A percentile compares a stretch with the other conserved stretches of the same genome.
These are phyloP conservation scores for Anguilla rostrata DNA, from an alignment of 2,113 vertebrate genomes.

Conservation along the genomic window DNA sequence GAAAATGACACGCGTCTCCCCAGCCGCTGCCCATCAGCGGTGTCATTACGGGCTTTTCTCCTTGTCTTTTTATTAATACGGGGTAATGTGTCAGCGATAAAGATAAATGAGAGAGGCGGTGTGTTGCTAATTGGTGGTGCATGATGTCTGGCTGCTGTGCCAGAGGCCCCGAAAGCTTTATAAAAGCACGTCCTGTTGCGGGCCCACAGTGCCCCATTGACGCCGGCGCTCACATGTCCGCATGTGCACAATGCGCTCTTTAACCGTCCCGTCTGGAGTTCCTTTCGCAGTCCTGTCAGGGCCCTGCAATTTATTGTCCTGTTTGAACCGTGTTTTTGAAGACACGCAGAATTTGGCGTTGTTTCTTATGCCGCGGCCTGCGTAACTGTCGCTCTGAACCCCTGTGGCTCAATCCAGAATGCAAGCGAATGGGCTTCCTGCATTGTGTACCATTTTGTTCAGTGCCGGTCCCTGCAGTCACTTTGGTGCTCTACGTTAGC, in stretches of 20 bases:
- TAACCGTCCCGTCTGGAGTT: neutral
- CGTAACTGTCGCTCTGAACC: neutral
- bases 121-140: slow-evolving; percentile 77
- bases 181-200: neutral
- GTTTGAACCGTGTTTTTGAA: neutral
- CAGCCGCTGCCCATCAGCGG: slow-evolving; percentile 72
- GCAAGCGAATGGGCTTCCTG: neutral
- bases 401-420: neutral
- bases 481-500: neutral
- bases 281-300: neutral
- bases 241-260: neutral
- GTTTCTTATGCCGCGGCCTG: neutral
- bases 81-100: slow-evolving; percentile 80
- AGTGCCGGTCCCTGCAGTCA: neutral
- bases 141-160: slow-evolving; percentile 74
- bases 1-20: slow-evolving; percentile 61
- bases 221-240: neutral
- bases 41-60: slow-evolving; percentile 78
- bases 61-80: slow-evolving; percentile 74
- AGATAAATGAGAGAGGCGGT: slow-evolving; percentile 78
- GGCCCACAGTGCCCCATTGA: neutral
- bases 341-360: neutral
- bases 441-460: neutral
- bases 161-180: slow-evolving; percentile 51
- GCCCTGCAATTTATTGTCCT: neutral